Base-by-base conservation (phyloP, 2,888 invertebrate genomes). In the Hipparchia sbordonii region DNA sequence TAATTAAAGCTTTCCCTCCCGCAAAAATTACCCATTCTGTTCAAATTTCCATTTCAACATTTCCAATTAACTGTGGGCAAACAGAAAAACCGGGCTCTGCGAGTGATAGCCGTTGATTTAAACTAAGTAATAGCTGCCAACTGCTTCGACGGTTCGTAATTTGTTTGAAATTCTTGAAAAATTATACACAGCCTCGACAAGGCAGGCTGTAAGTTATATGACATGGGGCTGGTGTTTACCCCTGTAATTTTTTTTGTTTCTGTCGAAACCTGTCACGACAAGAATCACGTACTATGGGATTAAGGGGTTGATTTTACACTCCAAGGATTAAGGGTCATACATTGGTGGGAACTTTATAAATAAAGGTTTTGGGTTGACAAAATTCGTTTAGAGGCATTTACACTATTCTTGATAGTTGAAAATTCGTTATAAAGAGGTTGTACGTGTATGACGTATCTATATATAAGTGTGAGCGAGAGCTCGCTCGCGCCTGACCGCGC, bases 81-180 rank as follows among this genome's bases (percentile, higher is more conserved):
- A 74, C 60, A 60, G 65, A 68, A 68, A 66, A 63, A 39, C 51
- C 60, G 68, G 52, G 60, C 5, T 70, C 77, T 77, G 77, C 72
- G 59, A 72, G 72, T 77, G 77, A 77, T 74, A 71, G 70, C 70
- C 54, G 67, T 70, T 67, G 70, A 45, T 75, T 73, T 75, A 73
- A 75, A 85, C 80, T 82, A 85, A 65, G 45, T 62, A 7, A 87
- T 85, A 80, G 82, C 80, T 75, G 63, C 67, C 72, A 76, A 81
- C 79, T 75, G 72, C 71, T 62, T 70, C 72, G 74, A 69, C 69
- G 62, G 79, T 74, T 77, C 78, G 79, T 85, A 85, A 87, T 86
- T 86, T 85, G 84, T 84, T 87, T 79, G 79, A 81, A 85, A 83
- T 82, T 84, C 82, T 86, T 86, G 84, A 85, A 85, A 84, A 86